Evolutionary conservation across 1,140 invertebrate species (phyloP).

Genomic region (Lordiphosa clarofinis): DNA sequence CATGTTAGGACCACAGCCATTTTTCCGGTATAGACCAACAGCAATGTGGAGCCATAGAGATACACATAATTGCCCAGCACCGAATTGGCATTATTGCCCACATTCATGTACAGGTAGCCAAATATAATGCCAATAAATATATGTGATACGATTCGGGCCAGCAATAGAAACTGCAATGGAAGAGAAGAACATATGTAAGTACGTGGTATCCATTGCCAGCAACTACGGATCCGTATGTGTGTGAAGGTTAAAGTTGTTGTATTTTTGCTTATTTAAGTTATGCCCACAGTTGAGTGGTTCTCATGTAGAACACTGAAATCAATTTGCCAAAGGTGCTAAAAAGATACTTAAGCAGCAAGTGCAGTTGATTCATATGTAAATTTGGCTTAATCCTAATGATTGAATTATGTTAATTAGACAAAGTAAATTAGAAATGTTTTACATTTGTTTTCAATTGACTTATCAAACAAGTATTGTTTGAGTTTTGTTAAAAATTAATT

Average conservation of each 20-base stretch:
- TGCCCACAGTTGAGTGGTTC: conserved; percentile 29
- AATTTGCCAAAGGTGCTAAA: conserved; percentile 30
- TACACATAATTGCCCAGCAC: conserved; percentile 95
- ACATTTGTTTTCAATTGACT: no score
- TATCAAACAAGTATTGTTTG: no score
- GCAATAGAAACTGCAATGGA: conserved; percentile 83
- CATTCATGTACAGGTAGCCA: conserved; percentile 92
- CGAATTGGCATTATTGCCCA: conserved; percentile 91
- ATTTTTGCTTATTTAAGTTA: conserved; percentile 19
- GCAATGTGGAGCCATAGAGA: conserved; percentile 93
- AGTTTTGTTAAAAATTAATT: no score
- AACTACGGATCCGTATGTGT: conserved; percentile 20
- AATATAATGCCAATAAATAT: conserved; percentile 91
- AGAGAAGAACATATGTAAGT: not conserved
- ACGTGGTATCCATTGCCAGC: not conserved
- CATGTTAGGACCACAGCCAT: conserved; percentile 97
- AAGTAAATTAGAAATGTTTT: no score
- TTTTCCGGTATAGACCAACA: conserved; percentile 95
- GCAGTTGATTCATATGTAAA: conserved; percentile 5
- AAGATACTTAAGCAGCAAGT: conserved; percentile 13
- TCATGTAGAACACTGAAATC: not conserved
- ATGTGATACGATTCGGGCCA: conserved; percentile 90
- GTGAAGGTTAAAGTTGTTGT: conserved; percentile 29
- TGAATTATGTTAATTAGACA: no score
- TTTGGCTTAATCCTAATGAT: not conserved